phyloP scores from a whole-genome alignment of 1,140 invertebrate genomes.

The Pectinophora gossypiella region DNA sequence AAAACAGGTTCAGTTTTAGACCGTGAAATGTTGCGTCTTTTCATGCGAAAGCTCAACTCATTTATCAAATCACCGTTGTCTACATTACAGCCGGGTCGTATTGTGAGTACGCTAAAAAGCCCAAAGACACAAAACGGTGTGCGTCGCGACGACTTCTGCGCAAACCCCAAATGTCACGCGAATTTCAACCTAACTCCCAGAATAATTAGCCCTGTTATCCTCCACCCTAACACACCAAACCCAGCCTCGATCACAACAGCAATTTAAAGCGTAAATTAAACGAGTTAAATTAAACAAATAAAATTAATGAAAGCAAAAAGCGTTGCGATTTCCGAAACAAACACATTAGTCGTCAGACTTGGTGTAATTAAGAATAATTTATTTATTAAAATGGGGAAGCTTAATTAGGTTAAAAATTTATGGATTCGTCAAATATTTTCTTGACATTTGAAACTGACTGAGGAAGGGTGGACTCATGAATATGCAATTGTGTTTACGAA shows the following conservation, averaged over 20 bases:
- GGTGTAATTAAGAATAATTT: not conserved
- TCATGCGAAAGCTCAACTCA: slow-evolving; percentile 45
- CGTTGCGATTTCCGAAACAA: slow-evolving; percentile 34
- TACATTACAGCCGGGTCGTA: slow-evolving; percentile 43
- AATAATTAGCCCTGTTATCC: slow-evolving; percentile 14
- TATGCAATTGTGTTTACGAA: not conserved
- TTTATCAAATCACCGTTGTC: slow-evolving; percentile 57
- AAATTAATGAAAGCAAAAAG: slow-evolving; percentile 48
- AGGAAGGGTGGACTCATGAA: not conserved
- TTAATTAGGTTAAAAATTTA: slow-evolving; percentile 1
- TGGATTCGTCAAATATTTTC: not conserved
- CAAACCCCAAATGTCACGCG: slow-evolving; percentile 13
- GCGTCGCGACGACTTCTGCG: slow-evolving; percentile 21
- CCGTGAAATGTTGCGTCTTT: slow-evolving; percentile 38
- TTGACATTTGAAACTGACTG: not conserved
- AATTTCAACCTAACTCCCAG: slow-evolving; percentile 31
- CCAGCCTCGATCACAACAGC: slow-evolving; percentile 28
- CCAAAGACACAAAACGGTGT: slow-evolving; percentile 37
- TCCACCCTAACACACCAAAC: not conserved
- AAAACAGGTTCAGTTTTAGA: slow-evolving; percentile 30
- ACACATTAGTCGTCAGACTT: slow-evolving; percentile 23
- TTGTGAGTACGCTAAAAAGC: slow-evolving; percentile 50
- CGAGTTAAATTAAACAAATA: slow-evolving; percentile 47
- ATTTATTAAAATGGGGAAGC: slow-evolving; percentile 2
- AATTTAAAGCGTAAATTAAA: slow-evolving; percentile 47